phyloP scores from a whole-genome alignment of 1,140 invertebrate genomes.

The Pteromalus puparum region DNA sequence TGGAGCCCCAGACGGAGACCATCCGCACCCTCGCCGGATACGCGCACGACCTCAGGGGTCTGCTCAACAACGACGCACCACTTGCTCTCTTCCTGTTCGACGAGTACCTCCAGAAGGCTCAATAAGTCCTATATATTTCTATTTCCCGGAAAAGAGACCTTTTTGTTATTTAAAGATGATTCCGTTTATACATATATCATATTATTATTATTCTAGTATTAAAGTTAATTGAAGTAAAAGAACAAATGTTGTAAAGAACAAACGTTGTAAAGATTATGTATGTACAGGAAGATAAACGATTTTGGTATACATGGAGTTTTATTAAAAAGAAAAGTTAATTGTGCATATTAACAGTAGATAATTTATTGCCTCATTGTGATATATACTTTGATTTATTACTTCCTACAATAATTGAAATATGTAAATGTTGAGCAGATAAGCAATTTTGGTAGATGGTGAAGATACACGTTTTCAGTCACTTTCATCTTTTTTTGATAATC shows the following conservation, averaged over 20 bases:
- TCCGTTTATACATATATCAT: conserved; percentile 8
- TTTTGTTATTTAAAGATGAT: conserved; percentile 34
- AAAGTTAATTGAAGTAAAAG: background rate
- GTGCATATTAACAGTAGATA: conserved; percentile 11
- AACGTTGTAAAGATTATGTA: conserved; percentile 10
- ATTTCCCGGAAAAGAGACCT: background rate
- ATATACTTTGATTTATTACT: conserved; percentile 20
- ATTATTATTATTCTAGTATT: conserved; percentile 37
- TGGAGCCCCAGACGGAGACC: conserved; percentile 80
- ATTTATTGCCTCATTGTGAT: conserved; percentile 25
- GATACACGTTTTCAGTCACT: background rate
- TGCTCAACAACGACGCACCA: conserved; percentile 80
- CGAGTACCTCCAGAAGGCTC: conserved; percentile 82
- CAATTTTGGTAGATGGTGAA: background rate
- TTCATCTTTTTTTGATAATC: conserved; percentile 11
- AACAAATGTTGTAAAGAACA: conserved; percentile 14
- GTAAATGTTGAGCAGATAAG: conserved; percentile 8
- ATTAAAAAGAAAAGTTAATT: background rate
- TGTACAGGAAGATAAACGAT: conserved; percentile 1
- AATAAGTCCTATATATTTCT: conserved; percentile 57
- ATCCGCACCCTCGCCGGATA: conserved; percentile 84
- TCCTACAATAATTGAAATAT: background rate
- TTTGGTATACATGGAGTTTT: background rate
- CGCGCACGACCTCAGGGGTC: conserved; percentile 81
- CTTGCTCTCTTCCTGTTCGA: conserved; percentile 85